Conservation (phyloP, 2,888 invertebrate species). For the Dioctria rufipes region DNA sequence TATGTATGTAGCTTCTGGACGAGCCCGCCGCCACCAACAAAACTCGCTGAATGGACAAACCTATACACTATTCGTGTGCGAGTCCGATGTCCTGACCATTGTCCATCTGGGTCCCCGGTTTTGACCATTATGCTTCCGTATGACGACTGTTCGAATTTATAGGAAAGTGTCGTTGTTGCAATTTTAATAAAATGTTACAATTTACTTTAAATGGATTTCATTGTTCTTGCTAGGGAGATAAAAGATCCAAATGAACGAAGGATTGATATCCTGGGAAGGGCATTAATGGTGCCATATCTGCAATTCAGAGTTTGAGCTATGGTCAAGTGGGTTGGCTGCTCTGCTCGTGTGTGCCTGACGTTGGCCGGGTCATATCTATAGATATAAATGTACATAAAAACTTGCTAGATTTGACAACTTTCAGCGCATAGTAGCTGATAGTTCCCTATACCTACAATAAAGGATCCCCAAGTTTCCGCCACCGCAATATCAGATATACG, state of each 20-base stretch:
- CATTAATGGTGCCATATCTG: conserved; percentile 38
- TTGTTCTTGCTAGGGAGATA: conserved; percentile 31
- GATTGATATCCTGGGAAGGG: conserved; percentile 50
- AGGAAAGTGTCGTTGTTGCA: conserved; percentile 61
- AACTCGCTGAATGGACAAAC: background rate
- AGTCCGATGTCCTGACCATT: conserved; percentile 34
- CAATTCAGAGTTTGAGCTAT: background rate
- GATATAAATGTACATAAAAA: too few relatives aligned
- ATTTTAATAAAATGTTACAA: conserved; percentile 63
- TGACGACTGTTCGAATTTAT: conserved; percentile 48
- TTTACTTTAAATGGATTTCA: conserved; percentile 60
- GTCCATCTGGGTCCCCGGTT: conserved; percentile 40
- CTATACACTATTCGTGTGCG: background rate
- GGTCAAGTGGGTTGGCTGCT: background rate
- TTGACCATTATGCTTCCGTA: conserved; percentile 32
- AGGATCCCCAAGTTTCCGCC: background rate
- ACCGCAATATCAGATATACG: conserved; percentile 2
- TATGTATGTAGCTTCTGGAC: too few relatives aligned
- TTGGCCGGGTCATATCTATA: too few relatives aligned
- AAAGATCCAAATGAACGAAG: conserved; percentile 1
- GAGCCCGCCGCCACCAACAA: background rate
- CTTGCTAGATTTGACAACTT: too few relatives aligned
- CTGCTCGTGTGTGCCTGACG: too few relatives aligned
- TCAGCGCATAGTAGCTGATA: too few relatives aligned
- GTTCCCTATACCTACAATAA: too few relatives aligned